Conservation (phyloP, 2,888 invertebrate genomes). For the Drosophila kokeensis region DNA sequence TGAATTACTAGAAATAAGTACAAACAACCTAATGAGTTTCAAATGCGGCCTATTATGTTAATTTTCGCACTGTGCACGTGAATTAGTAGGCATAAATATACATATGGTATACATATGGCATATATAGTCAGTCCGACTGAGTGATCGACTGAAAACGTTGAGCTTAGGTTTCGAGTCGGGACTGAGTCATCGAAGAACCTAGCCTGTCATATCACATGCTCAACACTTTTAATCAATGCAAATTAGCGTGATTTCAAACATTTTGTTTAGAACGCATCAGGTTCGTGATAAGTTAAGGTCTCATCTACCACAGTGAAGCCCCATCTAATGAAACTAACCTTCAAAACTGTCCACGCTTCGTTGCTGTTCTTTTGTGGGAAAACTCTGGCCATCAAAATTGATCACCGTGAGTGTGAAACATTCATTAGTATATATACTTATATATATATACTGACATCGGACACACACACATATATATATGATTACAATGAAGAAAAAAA, state of each 20-base stretch:
- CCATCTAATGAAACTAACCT: constrained; percentile 42
- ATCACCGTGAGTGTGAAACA: constrained; percentile 26
- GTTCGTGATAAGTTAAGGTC: constrained; percentile 50
- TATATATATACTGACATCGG: constrained; percentile 54
- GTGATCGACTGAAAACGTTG: constrained; percentile 39
- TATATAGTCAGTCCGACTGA: constrained; percentile 8
- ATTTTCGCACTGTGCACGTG: not conserved
- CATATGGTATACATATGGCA: not conserved
- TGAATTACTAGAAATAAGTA: not conserved
- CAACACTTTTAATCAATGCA: constrained; percentile 54
- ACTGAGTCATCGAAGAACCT: constrained; percentile 53
- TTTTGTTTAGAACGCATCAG: constrained; percentile 28
- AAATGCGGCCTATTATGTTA: not conserved
- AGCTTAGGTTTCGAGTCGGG: constrained; percentile 8
- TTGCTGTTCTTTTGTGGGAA: constrained; percentile 54
- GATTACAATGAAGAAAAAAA: constrained; percentile 10
- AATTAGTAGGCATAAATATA: not conserved
- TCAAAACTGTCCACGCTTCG: constrained; percentile 65
- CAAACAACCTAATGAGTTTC: not conserved
- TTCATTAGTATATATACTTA: not conserved
- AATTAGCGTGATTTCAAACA: constrained; percentile 61
- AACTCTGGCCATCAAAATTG: constrained; percentile 26
- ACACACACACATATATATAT: not conserved
- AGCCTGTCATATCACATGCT: constrained; percentile 53
- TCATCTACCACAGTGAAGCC: constrained; percentile 28